phyloP scores from a whole-genome alignment of 1,140 invertebrate genomes.

The Drosophila willistoni region DNA sequence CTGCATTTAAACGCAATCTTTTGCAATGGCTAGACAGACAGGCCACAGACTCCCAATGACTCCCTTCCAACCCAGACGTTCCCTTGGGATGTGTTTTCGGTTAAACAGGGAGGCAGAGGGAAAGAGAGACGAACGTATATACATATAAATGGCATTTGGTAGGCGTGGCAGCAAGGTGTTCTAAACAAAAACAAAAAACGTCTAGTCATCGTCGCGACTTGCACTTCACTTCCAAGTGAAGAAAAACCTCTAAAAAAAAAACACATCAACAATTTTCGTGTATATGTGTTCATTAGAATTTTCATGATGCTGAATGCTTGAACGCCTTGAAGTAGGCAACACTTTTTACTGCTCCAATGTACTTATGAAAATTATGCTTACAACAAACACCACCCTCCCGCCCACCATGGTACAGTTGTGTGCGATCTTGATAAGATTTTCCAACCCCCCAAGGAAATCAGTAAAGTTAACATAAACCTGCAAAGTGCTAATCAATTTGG shows the following conservation, averaged over 20 bases:
- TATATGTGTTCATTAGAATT: slow-evolving; percentile 79
- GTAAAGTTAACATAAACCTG: too few species aligned
- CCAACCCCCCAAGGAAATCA: too few species aligned
- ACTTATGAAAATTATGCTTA: slow-evolving; percentile 6
- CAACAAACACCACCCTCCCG: not conserved
- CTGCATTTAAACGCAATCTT: slow-evolving; percentile 78
- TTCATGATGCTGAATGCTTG: slow-evolving; percentile 51
- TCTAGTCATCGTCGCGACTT: slow-evolving; percentile 78
- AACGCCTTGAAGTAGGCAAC: slow-evolving; percentile 75
- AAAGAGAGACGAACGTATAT: not conserved
- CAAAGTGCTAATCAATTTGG: too few species aligned
- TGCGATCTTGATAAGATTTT: not conserved
- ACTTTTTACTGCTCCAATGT: slow-evolving; percentile 52
- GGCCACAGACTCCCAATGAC: slow-evolving; percentile 54
- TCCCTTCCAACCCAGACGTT: slow-evolving; percentile 19
- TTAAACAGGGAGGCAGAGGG: not conserved
- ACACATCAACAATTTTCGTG: slow-evolving; percentile 37
- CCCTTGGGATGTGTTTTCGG: slow-evolving; percentile 30
- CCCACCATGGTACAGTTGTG: not conserved
- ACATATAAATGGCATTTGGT: too few species aligned
- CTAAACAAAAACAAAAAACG: slow-evolving; percentile 40
- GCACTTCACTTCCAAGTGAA: slow-evolving; percentile 62
- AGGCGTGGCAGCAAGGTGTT: slow-evolving; percentile 60
- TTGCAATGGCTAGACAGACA: slow-evolving; percentile 71
- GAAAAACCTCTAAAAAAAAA: slow-evolving; percentile 6